Conservation (phyloP, 2,888 invertebrate species). For the Serripes groenlandicus region DNA sequence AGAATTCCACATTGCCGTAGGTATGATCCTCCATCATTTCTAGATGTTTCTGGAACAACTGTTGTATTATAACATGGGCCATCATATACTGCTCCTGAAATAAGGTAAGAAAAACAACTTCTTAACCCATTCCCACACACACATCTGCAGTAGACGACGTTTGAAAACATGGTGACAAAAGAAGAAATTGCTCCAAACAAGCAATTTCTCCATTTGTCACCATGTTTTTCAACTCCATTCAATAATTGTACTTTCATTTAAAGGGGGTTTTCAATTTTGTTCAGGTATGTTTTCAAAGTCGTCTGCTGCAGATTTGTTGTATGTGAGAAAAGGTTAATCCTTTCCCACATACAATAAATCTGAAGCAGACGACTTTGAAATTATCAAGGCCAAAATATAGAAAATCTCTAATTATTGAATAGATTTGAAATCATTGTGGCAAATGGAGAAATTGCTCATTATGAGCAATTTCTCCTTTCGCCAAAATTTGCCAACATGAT, state of each 20-base stretch:
- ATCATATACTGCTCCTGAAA: slow-evolving; percentile 88
- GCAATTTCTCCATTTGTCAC: too few species aligned
- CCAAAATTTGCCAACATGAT: background rate
- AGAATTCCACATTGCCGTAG: slow-evolving; percentile 86
- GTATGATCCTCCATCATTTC: slow-evolving; percentile 88
- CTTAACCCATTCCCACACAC: background rate
- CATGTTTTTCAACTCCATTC: too few species aligned
- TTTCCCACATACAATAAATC: too few species aligned
- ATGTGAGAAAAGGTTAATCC: too few species aligned
- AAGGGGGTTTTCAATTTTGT: too few species aligned
- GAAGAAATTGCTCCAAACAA: too few species aligned
- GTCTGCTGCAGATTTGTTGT: too few species aligned
- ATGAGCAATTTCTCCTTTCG: background rate
- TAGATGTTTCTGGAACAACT: slow-evolving; percentile 88
- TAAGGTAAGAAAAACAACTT: background rate
- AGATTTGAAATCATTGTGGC: background rate
- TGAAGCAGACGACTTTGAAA: too few species aligned
- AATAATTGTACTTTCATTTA: too few species aligned
- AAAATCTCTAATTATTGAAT: too few species aligned
- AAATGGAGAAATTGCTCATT: background rate
- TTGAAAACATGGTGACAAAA: background rate
- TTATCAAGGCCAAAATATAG: too few species aligned
- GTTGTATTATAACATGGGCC: slow-evolving; percentile 88
- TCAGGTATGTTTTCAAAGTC: too few species aligned
- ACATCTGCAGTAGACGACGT: background rate